These are phyloP conservation scores for Trichopoda pennipes DNA, from an alignment of 2,888 invertebrate species.

Conservation along the genomic window DNA sequence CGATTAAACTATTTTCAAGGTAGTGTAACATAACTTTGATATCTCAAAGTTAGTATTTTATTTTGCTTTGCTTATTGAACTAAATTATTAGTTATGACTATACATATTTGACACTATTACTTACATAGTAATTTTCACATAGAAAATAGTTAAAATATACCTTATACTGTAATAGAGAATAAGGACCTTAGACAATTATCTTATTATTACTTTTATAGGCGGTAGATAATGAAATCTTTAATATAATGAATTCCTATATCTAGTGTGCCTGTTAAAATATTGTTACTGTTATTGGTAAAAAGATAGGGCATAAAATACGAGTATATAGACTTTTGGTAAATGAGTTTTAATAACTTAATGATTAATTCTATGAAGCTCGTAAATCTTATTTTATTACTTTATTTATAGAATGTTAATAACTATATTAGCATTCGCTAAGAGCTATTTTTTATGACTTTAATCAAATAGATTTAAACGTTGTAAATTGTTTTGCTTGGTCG, in stretches of 20 bases:
- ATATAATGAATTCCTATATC: constrained; percentile 33
- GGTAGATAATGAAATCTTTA: background rate
- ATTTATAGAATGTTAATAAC: constrained; percentile 50
- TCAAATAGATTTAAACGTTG: background rate
- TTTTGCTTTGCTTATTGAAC: constrained; percentile 31
- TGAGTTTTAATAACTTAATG: constrained; percentile 31
- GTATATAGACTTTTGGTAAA: constrained; percentile 30
- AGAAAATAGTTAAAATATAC: background rate
- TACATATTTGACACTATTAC: constrained; percentile 54
- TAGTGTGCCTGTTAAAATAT: background rate
- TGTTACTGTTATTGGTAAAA: background rate
- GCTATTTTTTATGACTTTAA: background rate
- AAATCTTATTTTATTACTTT: constrained; percentile 53
- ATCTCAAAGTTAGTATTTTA: background rate
- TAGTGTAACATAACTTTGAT: constrained; percentile 26
- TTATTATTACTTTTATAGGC: constrained; percentile 13
- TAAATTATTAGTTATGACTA: constrained; percentile 53
- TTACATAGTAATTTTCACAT: constrained; percentile 44
- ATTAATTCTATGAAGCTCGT: constrained; percentile 23
- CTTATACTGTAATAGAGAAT: constrained; percentile 14
- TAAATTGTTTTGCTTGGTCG: background rate
- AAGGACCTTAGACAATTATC: constrained; percentile 41
- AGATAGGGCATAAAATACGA: background rate
- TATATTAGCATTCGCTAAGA: constrained; percentile 42
- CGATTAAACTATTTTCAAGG: constrained; percentile 57